Evolutionary conservation across 2,888 invertebrate species (phyloP), one percentile per base, ranked within the genome.

Genomic region (Caenorhabditis panamensis): DNA sequence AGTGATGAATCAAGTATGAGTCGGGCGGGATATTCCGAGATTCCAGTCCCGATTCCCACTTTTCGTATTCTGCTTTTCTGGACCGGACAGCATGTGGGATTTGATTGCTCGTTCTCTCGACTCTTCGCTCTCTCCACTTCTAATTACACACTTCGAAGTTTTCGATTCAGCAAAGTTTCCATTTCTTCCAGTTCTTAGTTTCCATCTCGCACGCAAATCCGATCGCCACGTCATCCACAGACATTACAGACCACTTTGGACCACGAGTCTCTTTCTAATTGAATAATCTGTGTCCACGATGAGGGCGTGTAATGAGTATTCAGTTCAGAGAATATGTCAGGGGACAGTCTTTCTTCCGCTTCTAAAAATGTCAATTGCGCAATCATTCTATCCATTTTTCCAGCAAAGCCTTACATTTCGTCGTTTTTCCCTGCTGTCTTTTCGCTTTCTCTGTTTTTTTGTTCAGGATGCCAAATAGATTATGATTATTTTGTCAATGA

Each of bases 1-100:
- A 69, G 59, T 51, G 51, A 69, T 69, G 72, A 72, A 72, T 72
- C 56, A 37, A 54, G 54, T 28, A 72, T 72, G 47, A 56, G 63
- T 31, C 13, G 22, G 6, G 51, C 22, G 28, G 37, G 31, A 63
- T 20, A 53, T 69, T 47, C 47, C 18, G 11, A 22, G 54, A 47
- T 59, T 59, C 28, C 9, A 11, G 26, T 56, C 37, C 36, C 36
- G 9, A 22, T n/a, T 59, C 41, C 22, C n/a, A 47, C 24, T 68
- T 18, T 53, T 31, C 20, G 2, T 51, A 1, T 26, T 41, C 41
- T 6, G 41, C 8, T 31, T 1, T 26, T 41, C 41, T 2, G 31
- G 41, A 13, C 13, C 41, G 9, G 8, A 2, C 13, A 6, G 41
- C 41, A 41, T 41, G 37, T 69, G 18, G 36, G 44, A 24, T 68